Evolutionary conservation across 2,888 invertebrate species (phyloP).

Genomic region (Orchesella flavescens): DNA sequence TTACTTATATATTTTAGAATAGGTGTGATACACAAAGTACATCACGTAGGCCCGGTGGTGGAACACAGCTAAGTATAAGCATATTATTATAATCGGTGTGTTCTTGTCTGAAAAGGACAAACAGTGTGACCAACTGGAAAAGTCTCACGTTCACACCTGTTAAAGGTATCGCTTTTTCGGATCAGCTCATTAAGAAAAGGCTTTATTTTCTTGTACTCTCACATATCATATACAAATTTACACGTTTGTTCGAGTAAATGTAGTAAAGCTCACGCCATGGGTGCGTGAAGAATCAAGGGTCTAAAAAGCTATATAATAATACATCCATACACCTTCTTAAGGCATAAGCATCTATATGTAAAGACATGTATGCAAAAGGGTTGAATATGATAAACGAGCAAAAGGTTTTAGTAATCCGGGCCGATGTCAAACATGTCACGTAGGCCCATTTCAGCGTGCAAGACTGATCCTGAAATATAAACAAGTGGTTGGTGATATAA

Average conservation of each 20-base stretch:
- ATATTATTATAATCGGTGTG: not conserved
- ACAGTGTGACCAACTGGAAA: conserved; percentile 3
- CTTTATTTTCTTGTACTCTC: not conserved
- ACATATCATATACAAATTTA: not conserved
- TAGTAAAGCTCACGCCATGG: conserved; percentile 14
- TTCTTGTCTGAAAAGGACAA: not conserved
- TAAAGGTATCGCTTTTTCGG: conserved; percentile 38
- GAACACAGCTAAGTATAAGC: not conserved
- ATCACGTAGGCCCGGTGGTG: not conserved
- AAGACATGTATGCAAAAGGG: not conserved
- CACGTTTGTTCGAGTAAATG: not conserved
- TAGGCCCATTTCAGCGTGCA: conserved; percentile 24
- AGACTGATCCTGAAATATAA: too few species aligned
- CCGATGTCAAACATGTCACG: conserved; percentile 48
- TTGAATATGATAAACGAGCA: conserved; percentile 26
- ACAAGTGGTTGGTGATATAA: too few species aligned
- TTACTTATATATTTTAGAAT: not conserved
- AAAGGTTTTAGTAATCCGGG: conserved; percentile 44
- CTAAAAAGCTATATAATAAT: not conserved
- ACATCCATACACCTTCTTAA: not conserved
- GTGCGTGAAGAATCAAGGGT: conserved; percentile 50
- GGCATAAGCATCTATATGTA: not conserved
- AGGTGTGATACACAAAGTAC: not conserved
- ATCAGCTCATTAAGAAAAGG: conserved; percentile 48
- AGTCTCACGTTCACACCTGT: conserved; percentile 59